phyloP scores from a whole-genome alignment of 2,888 invertebrate species.

The Sclerodermus sp. region DNA sequence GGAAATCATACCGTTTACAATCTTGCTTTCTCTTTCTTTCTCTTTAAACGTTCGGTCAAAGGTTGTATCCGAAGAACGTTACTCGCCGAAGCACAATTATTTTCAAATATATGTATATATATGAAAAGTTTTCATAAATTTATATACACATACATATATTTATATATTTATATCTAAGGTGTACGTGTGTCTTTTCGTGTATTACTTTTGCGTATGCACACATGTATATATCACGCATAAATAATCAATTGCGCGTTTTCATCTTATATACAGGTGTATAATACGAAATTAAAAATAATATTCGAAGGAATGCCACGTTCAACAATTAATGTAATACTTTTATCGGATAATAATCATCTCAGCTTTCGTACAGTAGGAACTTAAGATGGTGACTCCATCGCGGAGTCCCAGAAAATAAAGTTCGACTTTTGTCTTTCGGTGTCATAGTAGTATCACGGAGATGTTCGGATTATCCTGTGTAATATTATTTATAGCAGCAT shows the following conservation, averaged over 20 bases:
- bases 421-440: conserved; percentile 3
- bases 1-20: no score
- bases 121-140: conserved; percentile 30
- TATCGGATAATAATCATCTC: conserved; percentile 36
- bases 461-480: neutral
- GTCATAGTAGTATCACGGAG: conserved; percentile 4
- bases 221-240: conserved; percentile 46
- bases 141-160: conserved; percentile 35
- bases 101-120: neutral
- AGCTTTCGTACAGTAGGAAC: conserved; percentile 49
- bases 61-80: conserved; percentile 50
- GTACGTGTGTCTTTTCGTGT: neutral
- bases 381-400: conserved; percentile 47
- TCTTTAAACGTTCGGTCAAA: conserved; percentile 31
- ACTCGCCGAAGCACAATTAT: conserved; percentile 44
- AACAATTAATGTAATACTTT: conserved; percentile 39
- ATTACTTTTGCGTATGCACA: neutral
- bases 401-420: conserved; percentile 42
- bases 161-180: conserved; percentile 18
- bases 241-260: conserved; percentile 47
- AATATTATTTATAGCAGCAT: neutral
- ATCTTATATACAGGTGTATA: conserved; percentile 42
- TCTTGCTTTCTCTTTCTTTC: neutral
- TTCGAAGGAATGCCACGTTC: conserved; percentile 12
- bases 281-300: conserved; percentile 46